phyloP scores from a whole-genome alignment of 1,140 invertebrate species.

The Drosophila neocordata region DNA sequence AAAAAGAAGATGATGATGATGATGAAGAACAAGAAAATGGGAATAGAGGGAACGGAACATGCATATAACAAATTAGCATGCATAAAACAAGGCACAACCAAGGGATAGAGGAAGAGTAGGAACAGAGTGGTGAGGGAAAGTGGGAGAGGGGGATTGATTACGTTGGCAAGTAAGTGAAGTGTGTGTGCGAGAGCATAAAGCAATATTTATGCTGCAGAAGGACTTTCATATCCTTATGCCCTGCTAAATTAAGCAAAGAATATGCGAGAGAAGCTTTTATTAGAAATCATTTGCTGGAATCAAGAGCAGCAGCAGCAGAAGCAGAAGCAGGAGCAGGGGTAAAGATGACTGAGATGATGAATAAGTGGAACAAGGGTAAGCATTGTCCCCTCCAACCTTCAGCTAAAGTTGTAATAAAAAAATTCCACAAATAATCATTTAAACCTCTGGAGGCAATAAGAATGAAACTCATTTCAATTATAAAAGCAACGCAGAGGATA shows the following conservation, averaged over 20 bases:
- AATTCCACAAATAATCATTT: conserved; percentile 62
- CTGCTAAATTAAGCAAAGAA: conserved; percentile 67
- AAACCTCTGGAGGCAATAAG: conserved; percentile 3
- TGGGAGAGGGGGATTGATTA: not conserved
- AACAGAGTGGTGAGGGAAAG: not conserved
- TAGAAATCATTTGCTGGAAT: conserved; percentile 43
- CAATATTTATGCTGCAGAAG: conserved; percentile 65
- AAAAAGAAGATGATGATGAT: conserved; percentile 36
- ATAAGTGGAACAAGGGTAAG: not conserved
- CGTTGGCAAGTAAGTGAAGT: conserved; percentile 32
- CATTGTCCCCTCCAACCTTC: not conserved
- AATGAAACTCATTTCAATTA: conserved; percentile 10
- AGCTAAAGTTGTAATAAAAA: conserved; percentile 40
- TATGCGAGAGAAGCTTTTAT: conserved; percentile 66
- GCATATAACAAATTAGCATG: conserved; percentile 76
- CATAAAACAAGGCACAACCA: conserved; percentile 55
- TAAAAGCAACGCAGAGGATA: not conserved
- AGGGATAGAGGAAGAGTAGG: conserved; percentile 21
- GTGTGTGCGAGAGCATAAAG: conserved; percentile 57
- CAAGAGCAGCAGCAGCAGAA: not conserved
- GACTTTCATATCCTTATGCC: conserved; percentile 1
- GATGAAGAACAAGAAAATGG: conserved; percentile 56
- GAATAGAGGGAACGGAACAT: conserved; percentile 50
- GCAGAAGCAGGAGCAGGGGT: no score
- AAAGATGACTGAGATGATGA: conserved; percentile 10